Evolutionary conservation across 2,888 invertebrate genomes (phyloP), one percentile per base, ranked within the genome.

Genomic region (Hydroisotoma schaefferi): DNA sequence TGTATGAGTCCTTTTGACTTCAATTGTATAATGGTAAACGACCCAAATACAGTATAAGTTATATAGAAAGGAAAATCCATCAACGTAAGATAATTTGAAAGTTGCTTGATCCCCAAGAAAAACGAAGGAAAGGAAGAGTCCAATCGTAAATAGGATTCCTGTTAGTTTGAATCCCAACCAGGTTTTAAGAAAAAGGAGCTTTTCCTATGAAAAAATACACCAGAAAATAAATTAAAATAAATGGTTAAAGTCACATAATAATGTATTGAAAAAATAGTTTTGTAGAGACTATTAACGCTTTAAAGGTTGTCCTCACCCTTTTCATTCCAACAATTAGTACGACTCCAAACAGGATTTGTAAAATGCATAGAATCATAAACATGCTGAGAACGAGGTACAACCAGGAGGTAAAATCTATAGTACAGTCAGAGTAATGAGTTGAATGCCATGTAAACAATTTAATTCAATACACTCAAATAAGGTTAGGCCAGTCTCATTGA

Each of bases 31-130:
- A 18, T n/a, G 15, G 18, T 27, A 27, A 20, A 48, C 48, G 15
- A 48, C 28, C 28, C 29, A 48, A n/a, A 48, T 4, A 28, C 48
- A 48, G 48, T 48, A 48, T 6, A 48, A n/a, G 12, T 28, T 28
- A 20, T 22, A 48, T 3, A 48, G 26, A 12, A 48, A 27, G 15
- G 28, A 18, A 6, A 48, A 4, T 10, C 5, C 27, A 20, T 48
- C 48, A 6, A 27, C 12, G 12, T 27, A 6, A 4, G 48, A 48
- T 4, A 28, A 28, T 25, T 48, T 48, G 12, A 48, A 27, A 15
- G 48, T 48, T 4, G 48, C 48, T 2, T 26, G 6, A 12, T 48
- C 48, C 5, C 48, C n/a, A 4, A 48, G 48, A 27, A 48, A 26
- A 6, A 48, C 6, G 25, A 48, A 48, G 4, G 23, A 26, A 18